phyloP scores from a whole-genome alignment of 2,888 invertebrate species.

The Aplocera efformata region DNA sequence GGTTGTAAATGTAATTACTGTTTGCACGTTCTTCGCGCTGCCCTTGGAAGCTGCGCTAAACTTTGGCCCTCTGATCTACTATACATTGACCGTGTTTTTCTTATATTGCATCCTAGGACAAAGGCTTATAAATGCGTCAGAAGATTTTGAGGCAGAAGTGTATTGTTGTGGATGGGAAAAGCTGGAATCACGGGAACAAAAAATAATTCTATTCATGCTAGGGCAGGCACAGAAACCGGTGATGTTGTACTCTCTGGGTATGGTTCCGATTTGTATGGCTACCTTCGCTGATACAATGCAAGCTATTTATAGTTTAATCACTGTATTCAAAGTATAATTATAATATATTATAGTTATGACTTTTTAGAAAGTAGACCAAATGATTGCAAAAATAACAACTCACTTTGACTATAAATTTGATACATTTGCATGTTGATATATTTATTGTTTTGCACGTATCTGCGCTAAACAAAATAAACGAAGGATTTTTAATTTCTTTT shows the following conservation, averaged over 20 bases:
- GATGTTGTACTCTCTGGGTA: constrained; percentile 32
- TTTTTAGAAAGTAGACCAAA: not conserved
- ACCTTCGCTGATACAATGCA: constrained; percentile 43
- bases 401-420: too few relatives aligned
- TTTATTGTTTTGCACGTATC: too few relatives aligned
- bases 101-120: constrained; percentile 46
- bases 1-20: constrained; percentile 32
- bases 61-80: constrained; percentile 34
- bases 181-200: constrained; percentile 32
- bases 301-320: constrained; percentile 43
- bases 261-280: constrained; percentile 41
- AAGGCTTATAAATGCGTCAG: constrained; percentile 40
- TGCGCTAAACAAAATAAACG: too few relatives aligned
- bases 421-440: too few relatives aligned
- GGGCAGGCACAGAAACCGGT: constrained; percentile 42
- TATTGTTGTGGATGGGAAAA: constrained; percentile 47
- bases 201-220: constrained; percentile 38
- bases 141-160: constrained; percentile 39
- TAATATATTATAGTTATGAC: too few relatives aligned
- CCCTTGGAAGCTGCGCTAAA: constrained; percentile 36
- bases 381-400: too few relatives aligned
- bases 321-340: constrained; percentile 36
- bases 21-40: constrained; percentile 40
- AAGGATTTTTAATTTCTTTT: constrained; percentile 1
- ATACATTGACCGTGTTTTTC: constrained; percentile 38